Evolutionary conservation across 2,888 invertebrate genomes (phyloP).

Genomic region (Pyrocoelia pectoralis): DNA sequence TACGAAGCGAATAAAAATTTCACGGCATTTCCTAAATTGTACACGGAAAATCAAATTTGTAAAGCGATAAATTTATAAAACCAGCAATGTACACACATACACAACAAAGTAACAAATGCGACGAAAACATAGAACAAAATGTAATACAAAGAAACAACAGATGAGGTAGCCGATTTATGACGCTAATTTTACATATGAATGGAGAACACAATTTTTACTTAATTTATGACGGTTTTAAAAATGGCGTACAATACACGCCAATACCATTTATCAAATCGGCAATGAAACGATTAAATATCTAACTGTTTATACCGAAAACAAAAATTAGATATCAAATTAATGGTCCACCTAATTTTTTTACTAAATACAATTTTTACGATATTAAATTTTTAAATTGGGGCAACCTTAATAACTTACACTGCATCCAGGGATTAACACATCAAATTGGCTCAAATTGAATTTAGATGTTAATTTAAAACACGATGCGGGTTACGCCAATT

Average conservation of each 20-base stretch:
- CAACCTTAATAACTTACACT: not conserved
- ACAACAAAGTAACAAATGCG: not conserved
- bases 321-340: no score
- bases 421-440: not conserved
- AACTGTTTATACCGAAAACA: no score
- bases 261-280: not conserved
- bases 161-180: conserved; percentile 8
- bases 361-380: not conserved
- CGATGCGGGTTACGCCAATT: not conserved
- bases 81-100: not conserved
- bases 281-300: no score
- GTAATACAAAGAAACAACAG: conserved; percentile 13
- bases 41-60: conserved; percentile 5
- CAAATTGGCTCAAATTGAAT: not conserved
- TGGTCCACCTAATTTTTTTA: not conserved
- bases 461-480: not conserved
- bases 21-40: not conserved
- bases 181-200: conserved; percentile 16
- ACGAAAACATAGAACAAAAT: conserved; percentile 1
- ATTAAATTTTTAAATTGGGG: not conserved
- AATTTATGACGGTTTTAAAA: conserved; percentile 8
- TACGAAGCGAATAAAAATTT: not conserved
- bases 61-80: conserved; percentile 7
- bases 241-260: not conserved
- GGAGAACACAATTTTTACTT: conserved; percentile 9